phyloP scores from a whole-genome alignment of 2,113 vertebrate species.

The Urocitellus parryii region DNA sequence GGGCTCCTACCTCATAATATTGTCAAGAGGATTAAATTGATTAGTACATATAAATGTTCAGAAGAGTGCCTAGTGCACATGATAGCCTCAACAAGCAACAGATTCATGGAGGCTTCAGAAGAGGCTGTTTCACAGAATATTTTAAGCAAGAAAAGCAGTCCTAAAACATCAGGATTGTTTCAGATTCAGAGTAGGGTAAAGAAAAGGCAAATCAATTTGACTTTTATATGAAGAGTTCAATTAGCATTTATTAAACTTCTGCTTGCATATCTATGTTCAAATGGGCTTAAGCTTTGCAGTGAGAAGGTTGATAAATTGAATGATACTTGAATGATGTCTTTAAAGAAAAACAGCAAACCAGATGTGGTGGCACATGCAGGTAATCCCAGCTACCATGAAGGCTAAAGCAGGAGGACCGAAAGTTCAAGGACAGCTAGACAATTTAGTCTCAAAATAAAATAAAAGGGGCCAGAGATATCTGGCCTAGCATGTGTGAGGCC shows the following conservation, averaged over 20 bases:
- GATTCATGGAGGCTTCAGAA: background rate
- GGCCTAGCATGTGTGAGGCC: too few relatives aligned
- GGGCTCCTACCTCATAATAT: background rate
- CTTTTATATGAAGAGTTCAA: conserved; percentile 37
- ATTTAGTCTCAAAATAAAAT: background rate
- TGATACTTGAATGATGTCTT: conserved; percentile 16
- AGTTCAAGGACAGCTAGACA: background rate
- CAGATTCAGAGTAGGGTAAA: conserved; percentile 13
- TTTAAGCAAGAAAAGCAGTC: conserved; percentile 39
- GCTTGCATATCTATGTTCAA: background rate
- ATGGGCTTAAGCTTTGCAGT: background rate
- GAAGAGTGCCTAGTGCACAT: background rate
- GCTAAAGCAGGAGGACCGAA: background rate
- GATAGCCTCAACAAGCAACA: background rate
- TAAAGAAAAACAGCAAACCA: conserved; percentile 3
- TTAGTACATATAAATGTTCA: conserved; percentile 1
- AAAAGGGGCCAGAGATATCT: too few relatives aligned
- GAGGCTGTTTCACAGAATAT: conserved; percentile 20
- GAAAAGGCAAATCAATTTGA: background rate
- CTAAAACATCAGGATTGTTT: background rate
- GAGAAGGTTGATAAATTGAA: background rate
- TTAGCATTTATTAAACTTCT: conserved; percentile 11
- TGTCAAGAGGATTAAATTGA: background rate
- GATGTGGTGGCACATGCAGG: too few relatives aligned
- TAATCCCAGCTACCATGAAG: background rate